phyloP scores from a whole-genome alignment of 2,888 invertebrate species.

The Serripes groenlandicus region DNA sequence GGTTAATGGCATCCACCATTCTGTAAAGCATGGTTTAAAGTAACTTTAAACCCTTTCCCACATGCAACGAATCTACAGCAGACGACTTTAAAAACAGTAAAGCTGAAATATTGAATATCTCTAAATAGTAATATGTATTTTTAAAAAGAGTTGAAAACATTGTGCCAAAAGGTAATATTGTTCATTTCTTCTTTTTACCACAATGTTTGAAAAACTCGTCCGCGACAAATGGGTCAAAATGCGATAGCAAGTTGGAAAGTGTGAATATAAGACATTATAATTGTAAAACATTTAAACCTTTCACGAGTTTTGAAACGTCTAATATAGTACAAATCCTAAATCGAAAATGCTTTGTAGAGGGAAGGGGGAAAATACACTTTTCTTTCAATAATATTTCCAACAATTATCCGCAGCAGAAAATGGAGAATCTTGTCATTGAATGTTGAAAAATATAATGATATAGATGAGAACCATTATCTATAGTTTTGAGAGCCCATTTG shows the following conservation, averaged over 20 bases:
- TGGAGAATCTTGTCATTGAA: no score
- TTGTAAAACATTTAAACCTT: no score
- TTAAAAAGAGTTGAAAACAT: background rate
- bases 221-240: background rate
- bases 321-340: no score
- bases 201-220: background rate
- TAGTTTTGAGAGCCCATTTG: no score
- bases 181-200: background rate
- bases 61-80: background rate
- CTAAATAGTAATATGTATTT: background rate
- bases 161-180: background rate
- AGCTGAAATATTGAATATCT: background rate
- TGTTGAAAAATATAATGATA: no score
- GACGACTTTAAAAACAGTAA: background rate
- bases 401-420: no score
- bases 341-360: no score
- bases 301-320: no score
- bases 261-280: no score
- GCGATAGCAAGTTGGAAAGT: background rate
- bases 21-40: background rate
- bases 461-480: no score
- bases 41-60: background rate
- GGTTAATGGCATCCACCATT: background rate
- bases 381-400: no score
- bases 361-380: no score